Conservation (phyloP, 2,888 invertebrate species). For the Oscheius myriophilus region DNA sequence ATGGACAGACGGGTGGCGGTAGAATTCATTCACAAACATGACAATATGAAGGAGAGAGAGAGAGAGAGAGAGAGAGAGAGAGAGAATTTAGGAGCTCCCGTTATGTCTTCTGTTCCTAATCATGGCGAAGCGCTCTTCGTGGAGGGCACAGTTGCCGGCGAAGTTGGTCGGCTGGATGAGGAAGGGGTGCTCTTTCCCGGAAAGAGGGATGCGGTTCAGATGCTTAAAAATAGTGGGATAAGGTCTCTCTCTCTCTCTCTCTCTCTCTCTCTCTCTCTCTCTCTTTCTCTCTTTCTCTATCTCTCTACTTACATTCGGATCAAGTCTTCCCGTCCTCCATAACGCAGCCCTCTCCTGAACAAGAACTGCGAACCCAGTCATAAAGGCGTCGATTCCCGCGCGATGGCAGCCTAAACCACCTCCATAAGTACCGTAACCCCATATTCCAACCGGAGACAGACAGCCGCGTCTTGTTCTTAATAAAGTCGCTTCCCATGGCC, state of each 20-base stretch:
- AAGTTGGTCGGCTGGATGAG: slow-evolving; percentile 15
- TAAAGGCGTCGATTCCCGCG: slow-evolving; percentile 67
- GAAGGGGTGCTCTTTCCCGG: slow-evolving; percentile 20
- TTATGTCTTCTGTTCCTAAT: slow-evolving; percentile 9
- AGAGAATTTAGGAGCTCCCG: background rate
- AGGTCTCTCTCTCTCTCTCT: too few relatives aligned
- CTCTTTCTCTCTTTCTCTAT: too few relatives aligned
- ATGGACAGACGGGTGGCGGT: too few relatives aligned
- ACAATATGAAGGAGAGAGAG: background rate
- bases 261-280: too few relatives aligned
- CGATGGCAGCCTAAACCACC: slow-evolving; percentile 53
- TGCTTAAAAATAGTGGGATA: slow-evolving; percentile 8
- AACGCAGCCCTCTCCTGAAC: slow-evolving; percentile 49
- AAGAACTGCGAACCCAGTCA: slow-evolving; percentile 64
- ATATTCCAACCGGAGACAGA: slow-evolving; percentile 7
- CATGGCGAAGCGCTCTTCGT: slow-evolving; percentile 18
- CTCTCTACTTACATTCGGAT: slow-evolving; percentile 10
- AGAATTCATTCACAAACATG: background rate
- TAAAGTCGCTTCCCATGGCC: background rate
- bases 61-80: background rate
- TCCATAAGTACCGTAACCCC: background rate
- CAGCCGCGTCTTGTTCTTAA: background rate
- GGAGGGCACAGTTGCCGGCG: slow-evolving; percentile 11
- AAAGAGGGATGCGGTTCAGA: slow-evolving; percentile 21
- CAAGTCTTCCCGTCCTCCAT: background rate